A percentile compares a stretch with the other conserved stretches of the same genome.
These are phyloP conservation scores for Terrapene triunguis DNA, from an alignment of 2,113 vertebrate genomes.

Conservation along the genomic window DNA sequence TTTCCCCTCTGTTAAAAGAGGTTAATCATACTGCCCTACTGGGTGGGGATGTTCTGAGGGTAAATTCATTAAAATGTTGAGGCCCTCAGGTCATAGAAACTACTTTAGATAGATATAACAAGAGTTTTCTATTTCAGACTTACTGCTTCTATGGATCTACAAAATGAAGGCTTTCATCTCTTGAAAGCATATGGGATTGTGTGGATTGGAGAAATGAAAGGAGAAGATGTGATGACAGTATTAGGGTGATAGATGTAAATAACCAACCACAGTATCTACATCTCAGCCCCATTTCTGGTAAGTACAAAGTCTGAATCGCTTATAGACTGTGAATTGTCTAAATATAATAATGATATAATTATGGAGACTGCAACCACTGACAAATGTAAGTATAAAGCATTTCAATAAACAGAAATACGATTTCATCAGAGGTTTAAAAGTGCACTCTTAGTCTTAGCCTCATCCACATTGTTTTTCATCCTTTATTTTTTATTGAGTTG, in stretches of 20 bases:
- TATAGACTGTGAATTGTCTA: background rate
- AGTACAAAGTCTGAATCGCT: background rate
- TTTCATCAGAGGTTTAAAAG: conserved; percentile 42
- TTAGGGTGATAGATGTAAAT: conserved; percentile 11
- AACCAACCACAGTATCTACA: background rate
- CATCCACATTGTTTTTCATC: background rate
- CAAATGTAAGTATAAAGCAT: conserved; percentile 20
- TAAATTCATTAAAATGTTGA: conserved; percentile 5
- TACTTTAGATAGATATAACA: background rate
- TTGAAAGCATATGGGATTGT: background rate
- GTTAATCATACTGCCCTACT: background rate
- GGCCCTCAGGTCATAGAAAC: background rate
- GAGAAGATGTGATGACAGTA: conserved; percentile 6
- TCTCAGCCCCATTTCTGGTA: background rate
- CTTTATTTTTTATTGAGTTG: background rate
- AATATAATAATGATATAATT: conserved; percentile 33
- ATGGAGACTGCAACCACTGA: background rate
- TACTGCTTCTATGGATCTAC: background rate
- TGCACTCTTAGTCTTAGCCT: background rate
- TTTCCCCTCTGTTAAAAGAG: conserved; percentile 15
- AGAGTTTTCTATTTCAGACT: background rate
- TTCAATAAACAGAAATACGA: conserved; percentile 36
- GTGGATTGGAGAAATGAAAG: background rate
- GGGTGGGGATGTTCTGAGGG: background rate
- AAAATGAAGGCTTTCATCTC: conserved; percentile 16